These are phyloP conservation scores for Schizopygopsis pylzovi DNA, from an alignment of 2,797 vertebrate species.

Conservation along the genomic window DNA sequence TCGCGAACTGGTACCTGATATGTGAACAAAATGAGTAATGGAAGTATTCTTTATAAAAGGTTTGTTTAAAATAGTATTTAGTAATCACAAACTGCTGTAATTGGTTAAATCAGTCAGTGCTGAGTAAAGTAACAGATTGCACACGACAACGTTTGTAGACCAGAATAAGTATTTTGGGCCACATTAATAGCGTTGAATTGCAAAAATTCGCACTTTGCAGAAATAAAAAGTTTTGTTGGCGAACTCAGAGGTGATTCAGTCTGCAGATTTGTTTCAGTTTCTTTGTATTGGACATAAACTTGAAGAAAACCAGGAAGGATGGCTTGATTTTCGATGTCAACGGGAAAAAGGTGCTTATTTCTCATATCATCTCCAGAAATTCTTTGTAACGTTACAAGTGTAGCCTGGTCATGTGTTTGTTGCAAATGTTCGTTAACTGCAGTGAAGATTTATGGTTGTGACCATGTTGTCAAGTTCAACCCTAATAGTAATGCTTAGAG, in stretches of 20 bases:
- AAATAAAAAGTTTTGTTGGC: neutral
- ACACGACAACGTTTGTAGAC: neutral
- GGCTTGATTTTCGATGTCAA: conserved; percentile 83
- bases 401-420: neutral
- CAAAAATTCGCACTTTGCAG: neutral
- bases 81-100: neutral
- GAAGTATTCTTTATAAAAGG: neutral
- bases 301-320: neutral
- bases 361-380: neutral
- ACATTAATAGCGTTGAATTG: neutral
- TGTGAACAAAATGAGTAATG: neutral
- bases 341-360: conserved; percentile 78
- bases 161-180: too few species aligned
- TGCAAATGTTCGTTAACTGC: neutral
- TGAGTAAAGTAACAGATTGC: conserved; percentile 13
- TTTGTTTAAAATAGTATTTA: neutral
- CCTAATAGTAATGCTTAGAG: neutral
- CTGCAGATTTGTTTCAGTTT: neutral
- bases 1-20: neutral
- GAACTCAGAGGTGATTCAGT: too few species aligned
- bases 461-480: neutral
- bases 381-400: neutral
- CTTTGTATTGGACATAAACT: neutral
- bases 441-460: neutral
- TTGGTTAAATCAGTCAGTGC: neutral